Evolutionary conservation across 2,888 invertebrate genomes (phyloP), one percentile per base, ranked within the genome.

Genomic region (Erannis defoliaria): DNA sequence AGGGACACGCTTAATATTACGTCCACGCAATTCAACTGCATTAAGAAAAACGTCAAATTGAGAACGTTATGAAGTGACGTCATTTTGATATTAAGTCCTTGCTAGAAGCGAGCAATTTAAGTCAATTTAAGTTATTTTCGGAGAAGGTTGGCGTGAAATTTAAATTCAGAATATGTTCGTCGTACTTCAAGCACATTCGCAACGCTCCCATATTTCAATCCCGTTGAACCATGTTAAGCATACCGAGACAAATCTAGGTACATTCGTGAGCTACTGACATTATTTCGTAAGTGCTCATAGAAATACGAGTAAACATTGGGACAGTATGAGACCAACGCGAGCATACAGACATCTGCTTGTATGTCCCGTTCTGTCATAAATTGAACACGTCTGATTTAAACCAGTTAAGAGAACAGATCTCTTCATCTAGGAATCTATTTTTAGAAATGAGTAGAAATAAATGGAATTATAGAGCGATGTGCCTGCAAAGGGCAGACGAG

Each of bases 261-360:
- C 78, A 76, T 76, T 80, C 78, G 74, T 76, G 66, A 71, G 70
- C 75, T 71, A 73, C 65, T 79, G 74, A 73, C 76, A 80, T 75
- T 72, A 78, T 83, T 81, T 82, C 76, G 73, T 78, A 85, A 84
- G 77, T 75, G 75, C 77, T 84, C 76, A 82, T 85, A 82, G 78
- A 77, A 84, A 86, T 84, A 73, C 78, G 72, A 81, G 81, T 76
- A 85, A 86, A 86, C 74, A 85, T 80, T 80, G 75, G 76, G 73
- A 76, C 78, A 77, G 77, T 74, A 76, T 74, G 72, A 74, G 73
- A 73, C 73, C 73, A 78, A 74, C 72, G 67, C 74, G 69, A 72
- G 73, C 66, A 73, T 75, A 73, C 71, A 70, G 70, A 77, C 76
- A 70, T 74, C 72, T 73, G 72, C 71, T 74, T n/a, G n/a, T 68